These are phyloP conservation scores for Diarsia brunnea DNA, from an alignment of 2,888 invertebrate species.

Conservation along the genomic window DNA sequence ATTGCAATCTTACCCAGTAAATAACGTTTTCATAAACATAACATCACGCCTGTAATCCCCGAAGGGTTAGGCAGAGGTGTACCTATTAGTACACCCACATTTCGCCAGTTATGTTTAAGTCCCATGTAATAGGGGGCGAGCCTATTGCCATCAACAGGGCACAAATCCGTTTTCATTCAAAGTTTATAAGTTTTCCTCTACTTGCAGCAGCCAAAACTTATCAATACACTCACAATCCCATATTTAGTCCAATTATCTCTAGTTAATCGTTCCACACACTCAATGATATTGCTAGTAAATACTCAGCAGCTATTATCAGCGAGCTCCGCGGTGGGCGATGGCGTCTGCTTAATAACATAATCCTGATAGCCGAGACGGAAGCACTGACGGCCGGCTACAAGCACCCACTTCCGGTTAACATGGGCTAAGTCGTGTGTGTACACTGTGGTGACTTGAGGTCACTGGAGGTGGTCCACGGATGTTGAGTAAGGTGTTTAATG, in stretches of 20 bases:
- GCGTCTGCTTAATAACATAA: constrained; percentile 86
- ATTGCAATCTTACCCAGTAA: too few species aligned
- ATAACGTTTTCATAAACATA: too few species aligned
- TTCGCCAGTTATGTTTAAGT: too few species aligned
- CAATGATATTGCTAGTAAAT: constrained; percentile 72
- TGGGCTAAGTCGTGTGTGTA: constrained; percentile 52
- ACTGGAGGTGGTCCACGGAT: constrained; percentile 64
- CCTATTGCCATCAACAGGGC: too few species aligned
- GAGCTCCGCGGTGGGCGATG: constrained; percentile 80
- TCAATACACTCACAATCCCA: constrained; percentile 11
- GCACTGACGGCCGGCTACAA: constrained; percentile 73
- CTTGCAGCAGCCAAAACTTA: background rate
- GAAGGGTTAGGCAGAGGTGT: too few species aligned
- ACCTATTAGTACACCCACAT: too few species aligned
- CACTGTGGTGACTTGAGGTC: constrained; percentile 51
- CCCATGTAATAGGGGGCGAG: too few species aligned
- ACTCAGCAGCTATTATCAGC: constrained; percentile 68
- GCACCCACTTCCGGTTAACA: constrained; percentile 78
- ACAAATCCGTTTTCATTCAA: background rate
- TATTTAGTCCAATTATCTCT: constrained; percentile 39
- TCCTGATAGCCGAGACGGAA: constrained; percentile 83
- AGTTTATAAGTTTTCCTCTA: background rate
- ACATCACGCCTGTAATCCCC: too few species aligned
- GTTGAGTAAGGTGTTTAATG: constrained; percentile 25
- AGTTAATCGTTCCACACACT: constrained; percentile 28